A percentile compares a stretch with the other conserved stretches of the same genome.
Evolutionary conservation across 2,113 vertebrate genomes (phyloP).

Genomic region (Mixornis gularis): DNA sequence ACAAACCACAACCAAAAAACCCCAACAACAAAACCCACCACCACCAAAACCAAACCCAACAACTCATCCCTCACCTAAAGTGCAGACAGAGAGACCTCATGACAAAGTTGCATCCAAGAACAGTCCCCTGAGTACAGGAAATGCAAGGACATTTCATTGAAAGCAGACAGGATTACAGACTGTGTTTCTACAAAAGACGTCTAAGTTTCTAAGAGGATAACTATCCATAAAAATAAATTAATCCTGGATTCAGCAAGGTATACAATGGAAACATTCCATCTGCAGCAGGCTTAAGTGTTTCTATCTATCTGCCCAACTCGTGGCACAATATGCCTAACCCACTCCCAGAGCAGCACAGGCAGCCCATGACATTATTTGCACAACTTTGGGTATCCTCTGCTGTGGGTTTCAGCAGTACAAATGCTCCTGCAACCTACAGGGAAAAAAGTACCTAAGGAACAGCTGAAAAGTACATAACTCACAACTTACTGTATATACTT

Average conservation of each 20-base stretch:
- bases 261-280: neutral
- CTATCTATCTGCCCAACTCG: fast-evolving
- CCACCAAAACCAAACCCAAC: neutral
- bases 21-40: neutral
- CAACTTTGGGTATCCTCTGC: neutral
- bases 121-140: neutral
- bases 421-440: neutral
- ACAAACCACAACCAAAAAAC: too few species aligned
- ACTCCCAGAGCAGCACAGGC: neutral
- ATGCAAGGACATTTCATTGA: neutral
- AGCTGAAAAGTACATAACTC: neutral
- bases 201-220: neutral
- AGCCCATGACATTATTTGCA: neutral
- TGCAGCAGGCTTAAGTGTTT: neutral
- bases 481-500: conserved; percentile 88
- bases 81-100: neutral
- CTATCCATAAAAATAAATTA: neutral
- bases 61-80: neutral
- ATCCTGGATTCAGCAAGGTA: neutral
- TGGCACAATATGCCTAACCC: neutral
- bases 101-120: neutral
- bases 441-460: neutral
- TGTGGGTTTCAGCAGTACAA: neutral
- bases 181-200: neutral
- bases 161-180: neutral